These are phyloP conservation scores for Ephydatia muelleri DNA, from an alignment of 37 sponge, comb jelly and placozoan species.

Conservation along the genomic window DNA sequence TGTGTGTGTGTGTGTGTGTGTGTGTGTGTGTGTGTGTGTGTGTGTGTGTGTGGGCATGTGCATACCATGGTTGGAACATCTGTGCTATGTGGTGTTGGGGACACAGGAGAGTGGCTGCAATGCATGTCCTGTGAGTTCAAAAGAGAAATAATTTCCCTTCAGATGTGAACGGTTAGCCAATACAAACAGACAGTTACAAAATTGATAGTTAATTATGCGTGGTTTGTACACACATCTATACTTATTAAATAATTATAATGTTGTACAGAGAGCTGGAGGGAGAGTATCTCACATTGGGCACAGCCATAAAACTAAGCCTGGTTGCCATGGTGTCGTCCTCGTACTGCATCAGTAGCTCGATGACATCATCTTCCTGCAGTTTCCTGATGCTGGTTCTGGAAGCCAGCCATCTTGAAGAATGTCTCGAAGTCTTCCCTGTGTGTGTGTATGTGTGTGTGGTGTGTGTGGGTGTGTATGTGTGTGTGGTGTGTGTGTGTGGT, in stretches of 20 bases:
- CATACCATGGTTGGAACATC: background rate
- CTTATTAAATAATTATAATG: too few relatives aligned
- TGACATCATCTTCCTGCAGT: constrained; percentile 67
- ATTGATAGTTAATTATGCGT: too few relatives aligned
- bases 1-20: too few relatives aligned
- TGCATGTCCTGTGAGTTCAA: background rate
- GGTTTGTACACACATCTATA: too few relatives aligned
- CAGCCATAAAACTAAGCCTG: background rate
- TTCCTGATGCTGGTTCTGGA: background rate
- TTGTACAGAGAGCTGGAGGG: too few relatives aligned
- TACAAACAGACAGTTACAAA: too few relatives aligned
- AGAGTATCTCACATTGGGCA: background rate
- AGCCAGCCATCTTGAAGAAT: background rate
- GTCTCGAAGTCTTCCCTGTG: background rate
- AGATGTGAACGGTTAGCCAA: too few relatives aligned
- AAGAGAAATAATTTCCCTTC: too few relatives aligned
- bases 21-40: too few relatives aligned
- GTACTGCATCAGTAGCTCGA: constrained; percentile 80
- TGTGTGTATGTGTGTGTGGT: background rate
- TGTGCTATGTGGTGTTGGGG: background rate
- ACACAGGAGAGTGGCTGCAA: background rate
- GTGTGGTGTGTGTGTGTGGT: background rate
- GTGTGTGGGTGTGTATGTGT: too few relatives aligned
- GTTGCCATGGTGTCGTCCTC: constrained; percentile 54
- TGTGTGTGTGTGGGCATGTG: background rate